phyloP scores from a whole-genome alignment of 2,113 vertebrate genomes.

The Xenus cinereus region DNA sequence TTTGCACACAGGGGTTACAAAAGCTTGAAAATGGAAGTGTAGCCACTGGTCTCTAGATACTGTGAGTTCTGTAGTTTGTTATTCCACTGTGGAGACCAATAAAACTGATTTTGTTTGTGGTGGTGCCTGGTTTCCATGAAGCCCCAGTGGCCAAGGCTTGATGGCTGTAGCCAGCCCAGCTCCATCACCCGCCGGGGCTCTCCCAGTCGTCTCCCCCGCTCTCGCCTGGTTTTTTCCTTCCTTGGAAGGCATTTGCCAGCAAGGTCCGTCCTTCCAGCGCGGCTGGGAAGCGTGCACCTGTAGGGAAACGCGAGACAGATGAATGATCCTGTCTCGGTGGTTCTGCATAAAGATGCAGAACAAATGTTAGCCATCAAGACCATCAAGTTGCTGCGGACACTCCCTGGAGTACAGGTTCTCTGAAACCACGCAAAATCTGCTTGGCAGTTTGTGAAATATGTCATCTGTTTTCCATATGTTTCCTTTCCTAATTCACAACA shows the following conservation, averaged over 20 bases:
- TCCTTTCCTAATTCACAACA: background rate
- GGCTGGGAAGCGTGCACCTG: background rate
- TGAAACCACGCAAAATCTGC: constrained; percentile 37
- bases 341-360: background rate
- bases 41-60: constrained; percentile 31
- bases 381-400: constrained; percentile 15
- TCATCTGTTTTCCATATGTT: constrained; percentile 52
- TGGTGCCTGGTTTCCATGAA: background rate
- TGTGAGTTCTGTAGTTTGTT: constrained; percentile 4
- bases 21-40: constrained; percentile 24
- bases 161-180: background rate
- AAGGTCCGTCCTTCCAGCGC: background rate
- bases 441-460: constrained; percentile 44
- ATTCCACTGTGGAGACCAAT: constrained; percentile 10
- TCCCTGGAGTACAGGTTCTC: background rate
- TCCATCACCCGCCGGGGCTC: background rate
- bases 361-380: constrained; percentile 21
- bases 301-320: background rate
- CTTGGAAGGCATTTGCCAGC: background rate
- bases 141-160: background rate
- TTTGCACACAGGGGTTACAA: constrained; percentile 16
- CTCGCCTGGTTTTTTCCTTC: background rate
- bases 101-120: constrained; percentile 1
- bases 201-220: background rate
- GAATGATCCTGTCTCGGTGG: background rate